Evolutionary conservation across 92 coral and sea anemone species (phyloP).

Genomic region (Scolanthus callimorphus): DNA sequence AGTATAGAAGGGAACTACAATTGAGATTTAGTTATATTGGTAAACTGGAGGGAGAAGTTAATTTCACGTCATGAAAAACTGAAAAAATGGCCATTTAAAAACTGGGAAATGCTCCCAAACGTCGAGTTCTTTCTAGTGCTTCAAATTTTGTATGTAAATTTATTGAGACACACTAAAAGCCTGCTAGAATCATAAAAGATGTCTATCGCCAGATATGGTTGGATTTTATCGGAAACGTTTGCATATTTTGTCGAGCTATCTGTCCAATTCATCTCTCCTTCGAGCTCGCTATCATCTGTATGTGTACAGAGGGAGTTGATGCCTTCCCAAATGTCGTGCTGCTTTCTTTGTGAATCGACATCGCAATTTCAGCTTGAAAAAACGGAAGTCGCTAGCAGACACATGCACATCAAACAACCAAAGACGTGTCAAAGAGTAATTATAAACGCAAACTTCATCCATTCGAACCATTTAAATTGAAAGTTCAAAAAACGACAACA

Average conservation of each 20-base stretch:
- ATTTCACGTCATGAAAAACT: conserved; percentile 1
- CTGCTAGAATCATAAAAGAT: conserved; percentile 4
- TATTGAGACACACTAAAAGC: conserved; percentile 28
- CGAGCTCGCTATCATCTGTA: conserved; percentile 11
- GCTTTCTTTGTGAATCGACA: neutral
- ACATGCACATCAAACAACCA: conserved; percentile 4
- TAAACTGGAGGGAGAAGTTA: conserved; percentile 6
- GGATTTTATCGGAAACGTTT: conserved; percentile 26
- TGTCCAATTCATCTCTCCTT: conserved; percentile 17
- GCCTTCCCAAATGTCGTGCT: no score
- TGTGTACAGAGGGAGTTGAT: neutral
- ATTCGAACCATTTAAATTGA: conserved; percentile 15
- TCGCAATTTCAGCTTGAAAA: conserved; percentile 9
- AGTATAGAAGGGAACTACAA: no score
- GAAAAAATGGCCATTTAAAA: no score
- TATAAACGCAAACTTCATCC: conserved; percentile 26
- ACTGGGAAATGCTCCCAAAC: no score
- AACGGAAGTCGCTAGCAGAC: conserved; percentile 16
- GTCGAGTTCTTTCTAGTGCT: conserved; percentile 1
- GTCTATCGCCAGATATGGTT: conserved; percentile 1
- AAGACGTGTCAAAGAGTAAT: conserved; percentile 32
- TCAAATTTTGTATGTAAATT: conserved; percentile 15
- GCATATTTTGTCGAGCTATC: conserved; percentile 15
- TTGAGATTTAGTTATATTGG: neutral
- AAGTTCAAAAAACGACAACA: neutral